A percentile compares a stretch with the other conserved stretches of the same genome.
These are phyloP conservation scores for Drosophila azteca DNA, from an alignment of 1,140 invertebrate genomes.

Conservation along the genomic window DNA sequence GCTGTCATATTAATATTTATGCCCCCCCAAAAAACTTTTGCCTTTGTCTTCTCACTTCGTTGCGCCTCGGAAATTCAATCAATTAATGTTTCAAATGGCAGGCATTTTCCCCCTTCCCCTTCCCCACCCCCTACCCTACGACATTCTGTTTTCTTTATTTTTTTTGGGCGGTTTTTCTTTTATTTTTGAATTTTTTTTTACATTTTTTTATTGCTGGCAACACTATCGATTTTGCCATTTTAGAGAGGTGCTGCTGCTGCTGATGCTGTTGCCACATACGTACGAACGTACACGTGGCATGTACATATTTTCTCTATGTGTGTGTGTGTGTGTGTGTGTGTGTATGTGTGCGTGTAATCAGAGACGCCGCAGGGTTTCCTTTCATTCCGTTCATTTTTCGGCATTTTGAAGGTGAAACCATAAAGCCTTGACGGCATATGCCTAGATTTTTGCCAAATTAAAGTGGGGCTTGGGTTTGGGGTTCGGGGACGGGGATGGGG, in stretches of 20 bases:
- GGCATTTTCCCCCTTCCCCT: too few species aligned
- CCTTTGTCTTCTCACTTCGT: conserved; percentile 30
- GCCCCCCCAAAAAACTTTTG: conserved; percentile 41
- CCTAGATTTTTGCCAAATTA: conserved; percentile 59
- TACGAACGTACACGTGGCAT: conserved; percentile 41
- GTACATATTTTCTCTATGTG: not conserved
- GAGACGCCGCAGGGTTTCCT: conserved; percentile 57
- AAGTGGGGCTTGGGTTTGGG: conserved; percentile 11
- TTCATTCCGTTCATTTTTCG: conserved; percentile 16
- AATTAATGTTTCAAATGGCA: conserved; percentile 50
- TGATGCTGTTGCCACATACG: not conserved
- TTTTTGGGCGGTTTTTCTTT: not conserved
- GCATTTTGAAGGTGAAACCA: conserved; percentile 56
- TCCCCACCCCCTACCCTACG: too few species aligned
- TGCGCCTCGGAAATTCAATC: conserved; percentile 59
- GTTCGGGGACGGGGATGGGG: too few species aligned
- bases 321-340: too few species aligned
- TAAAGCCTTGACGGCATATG: conserved; percentile 64
- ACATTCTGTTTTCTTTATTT: too few species aligned
- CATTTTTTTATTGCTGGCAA: too few species aligned
- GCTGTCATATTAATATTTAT: conserved; percentile 78
- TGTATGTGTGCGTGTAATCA: conserved; percentile 47
- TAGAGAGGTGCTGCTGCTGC: not conserved
- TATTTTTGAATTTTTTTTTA: not conserved
- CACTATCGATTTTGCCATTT: conserved; percentile 69